Base-by-base conservation (phyloP, 2,888 invertebrate species). In the Camptogramma bilineatum region DNA sequence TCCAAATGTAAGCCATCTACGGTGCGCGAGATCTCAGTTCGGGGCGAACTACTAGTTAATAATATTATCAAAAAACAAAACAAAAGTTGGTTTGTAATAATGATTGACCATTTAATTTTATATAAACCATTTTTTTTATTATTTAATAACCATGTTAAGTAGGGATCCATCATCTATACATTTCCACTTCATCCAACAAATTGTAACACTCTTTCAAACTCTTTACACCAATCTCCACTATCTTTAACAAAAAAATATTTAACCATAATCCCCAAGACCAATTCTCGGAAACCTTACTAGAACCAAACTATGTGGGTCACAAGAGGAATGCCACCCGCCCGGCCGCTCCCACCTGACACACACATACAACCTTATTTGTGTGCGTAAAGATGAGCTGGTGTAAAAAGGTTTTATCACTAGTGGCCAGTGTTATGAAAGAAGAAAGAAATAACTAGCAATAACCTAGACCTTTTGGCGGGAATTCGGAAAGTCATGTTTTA, bases 261-360 rank as follows among this genome's bases (percentile, higher is more conserved):
- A 17, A 18, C 10, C 44, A 44, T 44, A 54, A 55, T 60, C 17
- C 50, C 67, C 72, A 52, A 64, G 72, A 69, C 78, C 80, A 70
- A 70, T 74, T 55, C 75, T 60, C 62, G 62, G 10, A 47, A 54
- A 47, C 47, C 39, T 58, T 47, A 70, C 64, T 59, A 58, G 64
- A 51, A 64, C 59, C 69, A 61, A 79, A 78, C 81, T 85, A 92
- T 90, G 90, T 91, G 88, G 92, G 92, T 91, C 91, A 92, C 76
- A 71, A 73, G 79, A 83, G 87, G 92, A 92, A 92, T 92, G 92
- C 86, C 81, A 87, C 84, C 80, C 74, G 75, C 85, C 88, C 79
- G 82, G 91, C 91, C 89, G 87, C 90, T 85, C 90, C 90, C 88
- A 88, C 88, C 86, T 86, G 84, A 81, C 78, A 51, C 71, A 70